Evolutionary conservation across 2,113 vertebrate genomes (phyloP).

Genomic region (Gymnocephalus cernua): DNA sequence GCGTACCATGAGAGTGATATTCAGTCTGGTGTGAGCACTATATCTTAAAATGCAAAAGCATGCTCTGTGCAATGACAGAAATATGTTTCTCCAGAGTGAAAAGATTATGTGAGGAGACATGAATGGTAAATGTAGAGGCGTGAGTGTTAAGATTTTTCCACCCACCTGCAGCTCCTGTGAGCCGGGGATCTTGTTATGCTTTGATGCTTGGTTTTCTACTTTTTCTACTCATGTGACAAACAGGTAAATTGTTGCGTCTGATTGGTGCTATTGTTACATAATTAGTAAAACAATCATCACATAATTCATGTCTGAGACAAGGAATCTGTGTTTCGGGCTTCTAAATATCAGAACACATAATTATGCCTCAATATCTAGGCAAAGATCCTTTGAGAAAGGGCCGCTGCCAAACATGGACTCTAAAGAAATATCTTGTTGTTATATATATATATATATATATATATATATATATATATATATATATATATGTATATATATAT

Average conservation of each 20-base stretch:
- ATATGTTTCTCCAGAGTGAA: background rate
- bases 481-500: too few species aligned
- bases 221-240: slow-evolving; percentile 12
- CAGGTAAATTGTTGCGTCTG: slow-evolving; percentile 6
- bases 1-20: background rate
- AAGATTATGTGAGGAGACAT: slow-evolving; percentile 3
- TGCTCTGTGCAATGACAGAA: background rate
- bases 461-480: too few species aligned
- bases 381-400: background rate
- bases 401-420: background rate
- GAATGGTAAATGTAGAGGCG: background rate
- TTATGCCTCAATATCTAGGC: slow-evolving; percentile 10
- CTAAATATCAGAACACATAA: slow-evolving; percentile 3
- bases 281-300: slow-evolving; percentile 36
- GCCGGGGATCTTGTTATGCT: background rate
- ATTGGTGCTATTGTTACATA: slow-evolving; percentile 30
- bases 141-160: slow-evolving; percentile 23
- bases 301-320: slow-evolving; percentile 35
- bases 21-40: background rate
- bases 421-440: too few species aligned
- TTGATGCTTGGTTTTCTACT: slow-evolving; percentile 2
- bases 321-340: slow-evolving; percentile 2
- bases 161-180: slow-evolving; percentile 33
- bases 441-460: too few species aligned
- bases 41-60: slow-evolving; percentile 18